Evolutionary conservation across 2,888 invertebrate genomes (phyloP).

Genomic region (Nemotelus nigrinus): DNA sequence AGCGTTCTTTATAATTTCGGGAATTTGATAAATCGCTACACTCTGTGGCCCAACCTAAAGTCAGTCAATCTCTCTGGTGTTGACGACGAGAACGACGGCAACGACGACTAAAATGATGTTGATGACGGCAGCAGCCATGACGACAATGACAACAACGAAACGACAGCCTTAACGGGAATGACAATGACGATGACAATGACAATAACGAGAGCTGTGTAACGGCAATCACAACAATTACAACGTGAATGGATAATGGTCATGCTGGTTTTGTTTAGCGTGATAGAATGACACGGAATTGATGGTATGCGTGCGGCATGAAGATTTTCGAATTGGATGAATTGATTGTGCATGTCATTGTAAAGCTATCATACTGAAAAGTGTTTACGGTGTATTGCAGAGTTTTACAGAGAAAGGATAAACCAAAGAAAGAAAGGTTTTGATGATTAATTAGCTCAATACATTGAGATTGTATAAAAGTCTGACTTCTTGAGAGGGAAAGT

Average conservation of each 20-base stretch:
- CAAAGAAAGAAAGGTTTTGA: too few relatives aligned
- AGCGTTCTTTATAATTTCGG: conserved; percentile 13
- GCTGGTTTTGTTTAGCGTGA: not conserved
- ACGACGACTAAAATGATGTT: conserved; percentile 14
- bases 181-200: conserved; percentile 10
- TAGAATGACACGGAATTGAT: too few relatives aligned
- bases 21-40: conserved; percentile 27
- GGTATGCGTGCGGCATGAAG: too few relatives aligned
- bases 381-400: too few relatives aligned
- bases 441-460: not conserved
- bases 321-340: too few relatives aligned
- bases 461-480: too few relatives aligned
- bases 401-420: too few relatives aligned
- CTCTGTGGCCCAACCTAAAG: conserved; percentile 1
- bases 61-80: not conserved
- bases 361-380: too few relatives aligned
- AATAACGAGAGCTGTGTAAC: not conserved
- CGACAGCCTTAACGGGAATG: too few relatives aligned
- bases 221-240: not conserved
- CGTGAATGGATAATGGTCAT: conserved; percentile 26
- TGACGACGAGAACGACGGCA: not conserved
- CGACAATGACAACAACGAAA: not conserved
- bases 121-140: not conserved
- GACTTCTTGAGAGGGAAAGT: too few relatives aligned
- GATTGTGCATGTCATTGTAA: too few relatives aligned